Evolutionary conservation across 2,888 invertebrate genomes (phyloP).

Genomic region (Bombylius discolor): DNA sequence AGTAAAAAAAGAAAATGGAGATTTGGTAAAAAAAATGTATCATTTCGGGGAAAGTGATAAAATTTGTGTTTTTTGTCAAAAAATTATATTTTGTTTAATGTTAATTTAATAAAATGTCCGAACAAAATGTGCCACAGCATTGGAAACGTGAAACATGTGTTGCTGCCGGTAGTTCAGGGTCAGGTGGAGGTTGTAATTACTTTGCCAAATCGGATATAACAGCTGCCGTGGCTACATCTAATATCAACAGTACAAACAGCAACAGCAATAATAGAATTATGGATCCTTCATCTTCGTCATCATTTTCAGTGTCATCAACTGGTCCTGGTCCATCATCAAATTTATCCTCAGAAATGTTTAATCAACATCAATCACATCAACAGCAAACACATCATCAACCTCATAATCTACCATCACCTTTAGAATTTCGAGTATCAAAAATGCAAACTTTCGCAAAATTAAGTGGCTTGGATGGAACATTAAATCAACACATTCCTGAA

Average conservation of each 20-base stretch:
- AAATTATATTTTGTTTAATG: constrained; percentile 1
- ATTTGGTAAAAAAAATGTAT: neutral
- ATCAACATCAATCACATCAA: neutral
- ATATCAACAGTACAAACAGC: neutral
- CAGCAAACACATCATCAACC: neutral
- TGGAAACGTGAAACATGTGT: constrained; percentile 3
- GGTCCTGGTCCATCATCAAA: neutral
- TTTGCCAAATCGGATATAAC: neutral
- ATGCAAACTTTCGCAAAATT: constrained; percentile 5
- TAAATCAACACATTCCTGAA: constrained; percentile 18
- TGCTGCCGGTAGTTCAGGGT: neutral
- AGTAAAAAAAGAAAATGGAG: constrained; percentile 5
- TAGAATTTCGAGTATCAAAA: neutral
- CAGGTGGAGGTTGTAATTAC: neutral
- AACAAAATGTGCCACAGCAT: constrained; percentile 7
- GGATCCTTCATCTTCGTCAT: neutral
- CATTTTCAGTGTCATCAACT: constrained; percentile 1
- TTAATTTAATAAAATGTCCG: constrained; percentile 3
- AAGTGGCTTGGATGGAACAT: constrained; percentile 2
- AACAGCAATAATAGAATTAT: neutral
- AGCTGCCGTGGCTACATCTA: neutral
- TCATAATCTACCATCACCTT: neutral
- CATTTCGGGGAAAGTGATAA: neutral
- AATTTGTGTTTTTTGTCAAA: constrained; percentile 4
- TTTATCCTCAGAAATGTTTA: neutral